Evolutionary conservation across 2,113 vertebrate species (phyloP).

Genomic region (Hippocampus comes): DNA sequence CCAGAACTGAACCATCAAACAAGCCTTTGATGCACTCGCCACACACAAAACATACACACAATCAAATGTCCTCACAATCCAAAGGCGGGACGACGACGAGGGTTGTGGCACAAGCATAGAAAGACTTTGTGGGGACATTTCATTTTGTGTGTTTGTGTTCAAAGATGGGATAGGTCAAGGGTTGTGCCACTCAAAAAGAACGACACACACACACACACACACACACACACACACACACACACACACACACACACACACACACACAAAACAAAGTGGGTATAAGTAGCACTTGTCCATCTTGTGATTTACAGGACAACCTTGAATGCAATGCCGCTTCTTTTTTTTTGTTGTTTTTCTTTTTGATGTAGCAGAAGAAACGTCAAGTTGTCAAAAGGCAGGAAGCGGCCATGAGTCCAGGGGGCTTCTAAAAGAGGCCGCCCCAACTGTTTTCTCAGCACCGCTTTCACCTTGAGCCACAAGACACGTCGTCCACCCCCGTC

Average conservation of each 20-base stretch:
- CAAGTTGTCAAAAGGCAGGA: background rate
- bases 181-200: background rate
- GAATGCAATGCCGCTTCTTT: too few relatives aligned
- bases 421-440: background rate
- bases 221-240: background rate
- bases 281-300: too few relatives aligned
- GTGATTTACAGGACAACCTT: background rate
- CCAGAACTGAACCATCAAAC: conserved; percentile 9
- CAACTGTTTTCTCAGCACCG: background rate
- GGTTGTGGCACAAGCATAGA: background rate
- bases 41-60: background rate
- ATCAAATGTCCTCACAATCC: background rate
- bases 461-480: background rate
- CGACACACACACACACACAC: background rate
- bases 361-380: background rate
- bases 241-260: too few relatives aligned
- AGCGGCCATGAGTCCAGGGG: background rate
- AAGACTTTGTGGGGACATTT: background rate
- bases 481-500: background rate
- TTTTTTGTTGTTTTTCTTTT: background rate
- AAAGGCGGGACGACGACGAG: background rate
- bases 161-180: too few relatives aligned
- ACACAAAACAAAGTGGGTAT: too few relatives aligned
- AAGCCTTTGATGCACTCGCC: conserved; percentile 13
- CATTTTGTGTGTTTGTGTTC: too few relatives aligned